A percentile compares a stretch with the other conserved stretches of the same genome.
Conservation (phyloP, 2,888 invertebrate species). For the Pediacus dermestoides region DNA sequence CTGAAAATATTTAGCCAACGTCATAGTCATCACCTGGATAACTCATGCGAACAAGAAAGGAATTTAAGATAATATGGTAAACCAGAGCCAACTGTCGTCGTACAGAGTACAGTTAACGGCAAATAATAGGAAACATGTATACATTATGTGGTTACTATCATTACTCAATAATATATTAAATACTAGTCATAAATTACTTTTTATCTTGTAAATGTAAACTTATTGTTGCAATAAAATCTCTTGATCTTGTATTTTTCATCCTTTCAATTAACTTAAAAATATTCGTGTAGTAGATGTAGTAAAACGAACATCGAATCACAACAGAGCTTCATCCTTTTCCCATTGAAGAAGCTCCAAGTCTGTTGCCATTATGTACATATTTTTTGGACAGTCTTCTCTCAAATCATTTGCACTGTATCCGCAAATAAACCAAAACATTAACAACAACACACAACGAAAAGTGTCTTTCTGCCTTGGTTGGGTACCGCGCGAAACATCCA, state of each 20-base stretch:
- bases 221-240: constrained; percentile 34
- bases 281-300: constrained; percentile 19
- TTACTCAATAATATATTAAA: constrained; percentile 45
- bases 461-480: background rate
- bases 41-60: too few species aligned
- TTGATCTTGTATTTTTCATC: too few species aligned
- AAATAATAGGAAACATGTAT: constrained; percentile 48
- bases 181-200: constrained; percentile 49
- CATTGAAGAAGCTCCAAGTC: constrained; percentile 31
- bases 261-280: too few species aligned
- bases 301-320: constrained; percentile 24
- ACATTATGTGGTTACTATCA: constrained; percentile 45
- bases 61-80: too few species aligned
- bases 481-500: too few species aligned
- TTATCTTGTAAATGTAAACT: constrained; percentile 40
- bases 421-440: background rate
- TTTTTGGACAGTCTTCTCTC: background rate
- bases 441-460: background rate
- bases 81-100: constrained; percentile 38
- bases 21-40: too few species aligned
- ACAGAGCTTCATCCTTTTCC: constrained; percentile 32
- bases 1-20: too few species aligned
- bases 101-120: constrained; percentile 41
- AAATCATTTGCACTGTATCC: constrained; percentile 4
- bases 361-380: constrained; percentile 24